A percentile compares a stretch with the other conserved stretches of the same genome.
Evolutionary conservation across 1,140 invertebrate genomes (phyloP).

Genomic region (Meloidogyne chitwoodi): DNA sequence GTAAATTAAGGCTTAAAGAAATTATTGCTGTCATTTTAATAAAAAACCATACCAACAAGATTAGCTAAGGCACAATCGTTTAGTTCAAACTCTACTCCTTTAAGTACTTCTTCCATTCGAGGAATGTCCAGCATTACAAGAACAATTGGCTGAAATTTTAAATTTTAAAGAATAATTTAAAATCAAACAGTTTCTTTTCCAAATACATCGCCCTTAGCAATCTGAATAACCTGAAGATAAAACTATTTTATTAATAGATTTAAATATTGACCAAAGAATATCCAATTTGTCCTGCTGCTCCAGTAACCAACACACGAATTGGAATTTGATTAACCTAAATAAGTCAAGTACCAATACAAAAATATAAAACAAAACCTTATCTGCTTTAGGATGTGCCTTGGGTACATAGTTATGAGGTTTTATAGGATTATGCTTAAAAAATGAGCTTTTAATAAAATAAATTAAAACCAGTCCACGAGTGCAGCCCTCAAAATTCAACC

Average conservation of each 20-base stretch:
- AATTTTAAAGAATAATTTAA: background rate
- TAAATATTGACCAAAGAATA: background rate
- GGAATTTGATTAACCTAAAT: slow-evolving; percentile 10
- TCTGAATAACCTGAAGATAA: slow-evolving; percentile 53
- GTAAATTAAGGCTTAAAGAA: too few species aligned
- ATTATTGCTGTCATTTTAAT: too few species aligned
- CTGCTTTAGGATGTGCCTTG: too few species aligned
- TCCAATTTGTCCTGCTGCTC: slow-evolving; percentile 73
- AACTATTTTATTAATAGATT: background rate
- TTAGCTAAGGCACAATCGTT: slow-evolving; percentile 91
- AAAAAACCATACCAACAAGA: slow-evolving; percentile 63
- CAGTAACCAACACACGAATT: slow-evolving; percentile 86
- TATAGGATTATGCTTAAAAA: too few species aligned
- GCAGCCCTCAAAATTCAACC: too few species aligned
- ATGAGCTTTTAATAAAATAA: too few species aligned
- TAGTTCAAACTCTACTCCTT: slow-evolving; percentile 95
- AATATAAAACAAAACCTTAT: too few species aligned
- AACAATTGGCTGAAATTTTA: slow-evolving; percentile 68
- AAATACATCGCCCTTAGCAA: slow-evolving; percentile 94
- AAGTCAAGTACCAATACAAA: too few species aligned
- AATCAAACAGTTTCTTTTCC: slow-evolving; percentile 65
- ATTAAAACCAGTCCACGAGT: too few species aligned
- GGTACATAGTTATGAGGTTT: too few species aligned
- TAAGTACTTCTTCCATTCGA: slow-evolving; percentile 86
- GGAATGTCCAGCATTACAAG: slow-evolving; percentile 90